Percentiles rank a stretch among this genome's conserved stretches.
phyloP scores from a whole-genome alignment of 1,140 invertebrate genomes.

The Aphaenogaster rudis region DNA sequence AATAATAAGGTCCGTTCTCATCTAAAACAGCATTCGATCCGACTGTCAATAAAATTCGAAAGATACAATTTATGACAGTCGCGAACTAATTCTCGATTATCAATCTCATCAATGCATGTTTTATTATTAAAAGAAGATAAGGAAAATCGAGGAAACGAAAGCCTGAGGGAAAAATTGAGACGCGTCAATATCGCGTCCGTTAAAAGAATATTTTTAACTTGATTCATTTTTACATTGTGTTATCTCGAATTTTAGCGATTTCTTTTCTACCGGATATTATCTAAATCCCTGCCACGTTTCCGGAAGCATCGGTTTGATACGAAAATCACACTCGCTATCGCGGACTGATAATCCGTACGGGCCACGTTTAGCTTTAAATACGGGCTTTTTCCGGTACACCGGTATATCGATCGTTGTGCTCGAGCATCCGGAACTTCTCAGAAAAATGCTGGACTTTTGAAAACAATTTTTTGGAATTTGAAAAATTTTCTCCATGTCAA shows the following conservation, averaged over 20 bases:
- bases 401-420: not conserved
- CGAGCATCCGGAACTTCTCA: not conserved
- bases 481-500: not conserved
- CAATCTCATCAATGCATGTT: not conserved
- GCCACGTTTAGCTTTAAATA: conserved; percentile 4
- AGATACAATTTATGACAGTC: not conserved
- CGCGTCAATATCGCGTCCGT: not conserved
- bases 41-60: not conserved
- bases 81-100: not conserved
- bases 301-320: not conserved
- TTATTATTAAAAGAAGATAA: not conserved
- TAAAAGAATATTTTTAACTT: conserved; percentile 1
- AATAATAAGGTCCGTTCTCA: conserved; percentile 97
- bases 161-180: not conserved
- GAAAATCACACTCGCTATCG: not conserved
- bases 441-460: not conserved
- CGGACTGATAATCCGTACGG: not conserved
- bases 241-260: not conserved
- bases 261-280: not conserved
- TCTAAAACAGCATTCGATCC: conserved; percentile 88
- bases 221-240: not conserved
- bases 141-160: not conserved
- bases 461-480: not conserved
- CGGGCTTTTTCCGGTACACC: not conserved
- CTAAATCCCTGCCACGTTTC: conserved; percentile 3